Conservation (phyloP, 2,797 vertebrate species). For the Knipowitschia caucasica region DNA sequence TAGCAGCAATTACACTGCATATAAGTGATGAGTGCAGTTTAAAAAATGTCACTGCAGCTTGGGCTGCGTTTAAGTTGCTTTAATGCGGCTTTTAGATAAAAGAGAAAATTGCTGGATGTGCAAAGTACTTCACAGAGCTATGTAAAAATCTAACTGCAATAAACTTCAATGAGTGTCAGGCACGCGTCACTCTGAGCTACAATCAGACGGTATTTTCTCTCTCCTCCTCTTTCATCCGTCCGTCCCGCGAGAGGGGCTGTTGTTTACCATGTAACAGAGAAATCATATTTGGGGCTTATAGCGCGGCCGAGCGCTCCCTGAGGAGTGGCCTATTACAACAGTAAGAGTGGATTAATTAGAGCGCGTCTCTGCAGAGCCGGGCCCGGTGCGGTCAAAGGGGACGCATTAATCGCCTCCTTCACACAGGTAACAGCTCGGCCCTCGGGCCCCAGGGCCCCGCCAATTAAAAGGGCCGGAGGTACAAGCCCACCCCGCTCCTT, state of each 20-base stretch:
- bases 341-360: conserved; percentile 98
- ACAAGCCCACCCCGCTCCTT: conserved; percentile 64
- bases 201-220: conserved; percentile 30
- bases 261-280: conserved; percentile 92
- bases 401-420: conserved; percentile 75
- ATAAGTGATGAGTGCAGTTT: conserved; percentile 1
- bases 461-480: conserved; percentile 76
- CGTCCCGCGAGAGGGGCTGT: conserved; percentile 69
- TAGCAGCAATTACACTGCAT: conserved; percentile 14
- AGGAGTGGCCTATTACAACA: conserved; percentile 89
- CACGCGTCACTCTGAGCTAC: conserved; percentile 14
- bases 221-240: conserved; percentile 36
- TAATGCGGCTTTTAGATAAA: conserved; percentile 8
- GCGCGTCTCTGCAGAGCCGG: conserved; percentile 77
- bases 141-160: conserved; percentile 26
- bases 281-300: conserved; percentile 86
- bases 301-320: conserved; percentile 66
- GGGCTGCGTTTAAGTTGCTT: neutral
- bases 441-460: conserved; percentile 57
- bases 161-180: conserved; percentile 21
- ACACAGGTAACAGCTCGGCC: conserved; percentile 72
- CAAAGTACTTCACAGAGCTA: conserved; percentile 15
- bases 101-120: conserved; percentile 13
- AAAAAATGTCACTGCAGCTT: conserved; percentile 19
- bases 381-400: conserved; percentile 77